Conservation (phyloP, 2,113 vertebrate genomes). For the Gymnarchus niloticus region DNA sequence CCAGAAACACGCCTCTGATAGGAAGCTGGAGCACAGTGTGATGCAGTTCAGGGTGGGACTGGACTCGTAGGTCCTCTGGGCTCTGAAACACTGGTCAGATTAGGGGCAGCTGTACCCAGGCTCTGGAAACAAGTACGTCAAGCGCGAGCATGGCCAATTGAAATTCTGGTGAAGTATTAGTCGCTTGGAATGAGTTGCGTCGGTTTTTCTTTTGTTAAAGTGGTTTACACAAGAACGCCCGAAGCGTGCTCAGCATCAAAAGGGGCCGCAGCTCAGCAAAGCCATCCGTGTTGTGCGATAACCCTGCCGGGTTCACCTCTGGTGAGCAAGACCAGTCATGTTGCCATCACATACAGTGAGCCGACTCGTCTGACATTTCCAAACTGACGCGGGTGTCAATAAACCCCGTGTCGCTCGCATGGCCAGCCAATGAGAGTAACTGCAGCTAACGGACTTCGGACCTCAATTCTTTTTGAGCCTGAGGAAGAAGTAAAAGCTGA, state of each 20-base stretch:
- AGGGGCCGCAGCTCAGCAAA: background rate
- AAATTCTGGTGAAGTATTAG: background rate
- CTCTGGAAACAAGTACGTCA: background rate
- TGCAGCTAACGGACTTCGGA: too few species aligned
- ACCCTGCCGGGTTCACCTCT: background rate
- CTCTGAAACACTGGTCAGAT: background rate
- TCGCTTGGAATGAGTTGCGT: background rate
- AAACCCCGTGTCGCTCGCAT: background rate
- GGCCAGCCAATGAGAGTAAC: too few species aligned
- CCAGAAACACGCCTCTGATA: background rate
- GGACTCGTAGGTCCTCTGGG: background rate
- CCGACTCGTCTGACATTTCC: background rate
- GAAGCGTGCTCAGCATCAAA: background rate
- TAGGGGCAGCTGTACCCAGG: background rate
- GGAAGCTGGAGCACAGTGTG: too few species aligned
- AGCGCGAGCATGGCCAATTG: background rate
- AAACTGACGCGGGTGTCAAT: background rate
- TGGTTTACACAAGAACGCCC: background rate
- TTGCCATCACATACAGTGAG: background rate
- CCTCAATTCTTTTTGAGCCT: background rate
- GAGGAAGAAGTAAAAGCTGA: background rate
- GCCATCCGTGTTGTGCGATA: background rate
- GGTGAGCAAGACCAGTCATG: background rate
- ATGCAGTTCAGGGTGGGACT: background rate
- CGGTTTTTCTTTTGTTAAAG: background rate